phyloP scores from a whole-genome alignment of 2,113 vertebrate genomes.

The Excalfactoria chinensis region DNA sequence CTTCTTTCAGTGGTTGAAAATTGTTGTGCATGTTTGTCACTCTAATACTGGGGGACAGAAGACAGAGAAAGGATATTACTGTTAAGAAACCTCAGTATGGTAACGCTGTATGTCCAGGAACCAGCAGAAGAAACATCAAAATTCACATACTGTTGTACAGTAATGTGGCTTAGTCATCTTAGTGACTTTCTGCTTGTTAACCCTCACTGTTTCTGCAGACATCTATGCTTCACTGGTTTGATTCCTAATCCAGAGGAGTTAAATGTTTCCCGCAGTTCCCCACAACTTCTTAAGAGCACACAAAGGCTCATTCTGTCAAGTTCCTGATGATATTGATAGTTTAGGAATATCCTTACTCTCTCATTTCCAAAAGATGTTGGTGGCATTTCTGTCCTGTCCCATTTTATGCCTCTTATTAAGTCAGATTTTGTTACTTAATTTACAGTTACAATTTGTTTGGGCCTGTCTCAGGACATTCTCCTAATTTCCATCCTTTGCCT shows the following conservation, averaged over 20 bases:
- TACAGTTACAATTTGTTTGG: not conserved
- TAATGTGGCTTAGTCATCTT: not conserved
- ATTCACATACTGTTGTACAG: not conserved
- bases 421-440: not conserved
- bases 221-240: not conserved
- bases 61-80: not conserved
- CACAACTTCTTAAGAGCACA: not conserved
- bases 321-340: not conserved
- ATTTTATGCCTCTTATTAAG: not conserved
- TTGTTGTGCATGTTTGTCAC: not conserved
- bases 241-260: not conserved
- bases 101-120: not conserved
- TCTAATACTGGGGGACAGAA: not conserved
- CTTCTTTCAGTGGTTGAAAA: not conserved
- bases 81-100: not conserved
- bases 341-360: not conserved
- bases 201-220: accelerated
- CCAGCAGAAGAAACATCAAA: not conserved
- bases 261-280: not conserved
- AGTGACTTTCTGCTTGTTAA: not conserved
- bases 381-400: not conserved
- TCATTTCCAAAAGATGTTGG: not conserved
- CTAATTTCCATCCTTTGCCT: not conserved
- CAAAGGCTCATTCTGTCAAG: not conserved
- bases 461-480: not conserved